Conservation (phyloP, 1,140 invertebrate species). For the Bombus polaris region DNA sequence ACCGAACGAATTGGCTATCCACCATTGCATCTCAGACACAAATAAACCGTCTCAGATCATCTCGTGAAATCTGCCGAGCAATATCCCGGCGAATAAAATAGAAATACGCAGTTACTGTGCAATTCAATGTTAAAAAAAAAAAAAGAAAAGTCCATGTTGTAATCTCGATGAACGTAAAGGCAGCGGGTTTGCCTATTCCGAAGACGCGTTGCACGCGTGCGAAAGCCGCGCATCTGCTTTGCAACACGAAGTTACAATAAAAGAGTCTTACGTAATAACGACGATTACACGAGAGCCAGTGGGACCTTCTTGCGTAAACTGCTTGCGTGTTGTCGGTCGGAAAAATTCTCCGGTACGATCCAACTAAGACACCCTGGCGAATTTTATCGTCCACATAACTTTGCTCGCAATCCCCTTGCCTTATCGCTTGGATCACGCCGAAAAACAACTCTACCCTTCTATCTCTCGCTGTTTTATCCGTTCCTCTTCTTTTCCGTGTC, state of each 20-base stretch:
- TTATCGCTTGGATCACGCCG: constrained; percentile 28
- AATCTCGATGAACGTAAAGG: not conserved
- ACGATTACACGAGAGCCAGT: constrained; percentile 29
- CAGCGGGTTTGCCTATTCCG: not conserved
- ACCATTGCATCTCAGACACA: not conserved
- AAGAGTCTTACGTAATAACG: constrained; percentile 30
- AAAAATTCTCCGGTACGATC: not conserved
- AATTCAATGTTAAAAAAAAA: not conserved
- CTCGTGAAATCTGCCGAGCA: not conserved
- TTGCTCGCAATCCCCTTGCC: constrained; percentile 1
- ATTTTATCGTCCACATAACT: constrained; percentile 23
- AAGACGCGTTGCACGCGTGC: constrained; percentile 15
- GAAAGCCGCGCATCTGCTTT: constrained; percentile 10
- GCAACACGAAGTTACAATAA: constrained; percentile 20
- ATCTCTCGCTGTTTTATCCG: not conserved
- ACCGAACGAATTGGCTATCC: not conserved
- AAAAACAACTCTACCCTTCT: not conserved
- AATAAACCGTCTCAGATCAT: not conserved
- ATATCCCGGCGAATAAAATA: not conserved
- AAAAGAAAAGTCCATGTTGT: not conserved
- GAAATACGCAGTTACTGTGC: not conserved
- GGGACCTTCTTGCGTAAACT: constrained; percentile 34
- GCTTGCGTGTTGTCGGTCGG: not conserved
- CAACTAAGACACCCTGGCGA: not conserved
- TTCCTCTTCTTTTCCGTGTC: not conserved